Conservation (phyloP, 2,113 vertebrate species). For the Lamprologus speciosus region DNA sequence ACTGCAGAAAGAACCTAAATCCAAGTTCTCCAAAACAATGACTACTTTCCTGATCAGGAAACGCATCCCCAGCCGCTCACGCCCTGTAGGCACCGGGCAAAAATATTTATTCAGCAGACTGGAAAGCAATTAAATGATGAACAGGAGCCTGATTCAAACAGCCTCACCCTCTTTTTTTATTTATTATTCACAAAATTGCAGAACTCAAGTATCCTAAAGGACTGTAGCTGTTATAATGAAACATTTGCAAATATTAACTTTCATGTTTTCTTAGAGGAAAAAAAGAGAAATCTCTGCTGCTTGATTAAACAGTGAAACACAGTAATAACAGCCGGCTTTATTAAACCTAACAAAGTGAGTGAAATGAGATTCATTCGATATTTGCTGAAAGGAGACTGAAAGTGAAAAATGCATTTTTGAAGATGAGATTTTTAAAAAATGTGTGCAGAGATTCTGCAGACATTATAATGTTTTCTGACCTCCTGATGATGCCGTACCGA, state of each 20-base stretch:
- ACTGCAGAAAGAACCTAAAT: neutral
- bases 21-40: neutral
- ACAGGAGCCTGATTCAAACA: neutral
- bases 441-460: neutral
- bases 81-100: neutral
- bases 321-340: neutral
- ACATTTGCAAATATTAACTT: neutral
- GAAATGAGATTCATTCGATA: neutral
- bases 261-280: neutral
- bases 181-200: neutral
- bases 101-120: neutral
- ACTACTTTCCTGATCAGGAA: neutral
- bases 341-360: neutral
- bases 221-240: neutral
- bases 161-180: neutral
- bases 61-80: neutral
- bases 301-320: neutral
- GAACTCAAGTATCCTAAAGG: neutral
- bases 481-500: fast-evolving
- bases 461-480: neutral
- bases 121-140: constrained; percentile 22
- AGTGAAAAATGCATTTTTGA: neutral
- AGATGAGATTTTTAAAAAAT: neutral
- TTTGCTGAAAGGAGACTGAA: neutral
- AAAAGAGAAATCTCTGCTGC: neutral